Base-by-base conservation (phyloP, 2,797 vertebrate species). In the Scleropages formosus region DNA sequence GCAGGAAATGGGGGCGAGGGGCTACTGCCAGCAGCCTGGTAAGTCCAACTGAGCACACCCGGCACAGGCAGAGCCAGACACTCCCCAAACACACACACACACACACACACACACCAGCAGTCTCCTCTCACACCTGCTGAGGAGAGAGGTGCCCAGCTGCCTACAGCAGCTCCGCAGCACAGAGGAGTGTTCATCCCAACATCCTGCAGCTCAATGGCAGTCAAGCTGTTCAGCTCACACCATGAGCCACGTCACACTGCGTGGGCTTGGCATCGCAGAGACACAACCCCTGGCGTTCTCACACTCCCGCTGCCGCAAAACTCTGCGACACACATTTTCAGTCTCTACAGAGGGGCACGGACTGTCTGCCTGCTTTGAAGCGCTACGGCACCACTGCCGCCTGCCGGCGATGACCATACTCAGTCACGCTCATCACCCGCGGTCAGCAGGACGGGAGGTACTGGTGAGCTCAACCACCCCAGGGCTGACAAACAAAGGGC, bases 1-100 rank as follows among this genome's bases (percentile, higher is more conserved):
- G 80, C 81, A 83, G 81, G 80, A 81, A 80, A 56, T 76, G 47
- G 9, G 65, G 65, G 49, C 63, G 77, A 65, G 69, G 56, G 70
- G 60, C 61, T 47, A 26, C 73, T 39, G 73, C 73, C 63, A 67
- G 62, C 73, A 75, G 49, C 73, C 73, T 60, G 64, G 49, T 39
- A 53, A 47, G 46, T 51, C 53, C 73, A 44, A 64, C 73, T 20
- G 51, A 71, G 51, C 49, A 71, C 49, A 31, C 51, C 22, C 26
- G 47, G 69, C 69, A 69, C 66, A 51, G 15, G 8, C 16, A 24
- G 9, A 16, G 22, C 4, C 69, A 39, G 13, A 4, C 22, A 22
- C 13, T 9, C 26, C 18, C 72, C 24, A 46, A 18, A 11, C 53
- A n/a, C 39, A 39, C 39, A 31, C 31, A 11, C 53, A n/a, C 39